These are phyloP conservation scores for Miltochrista miniata DNA, from an alignment of 2,888 invertebrate species.

Conservation along the genomic window DNA sequence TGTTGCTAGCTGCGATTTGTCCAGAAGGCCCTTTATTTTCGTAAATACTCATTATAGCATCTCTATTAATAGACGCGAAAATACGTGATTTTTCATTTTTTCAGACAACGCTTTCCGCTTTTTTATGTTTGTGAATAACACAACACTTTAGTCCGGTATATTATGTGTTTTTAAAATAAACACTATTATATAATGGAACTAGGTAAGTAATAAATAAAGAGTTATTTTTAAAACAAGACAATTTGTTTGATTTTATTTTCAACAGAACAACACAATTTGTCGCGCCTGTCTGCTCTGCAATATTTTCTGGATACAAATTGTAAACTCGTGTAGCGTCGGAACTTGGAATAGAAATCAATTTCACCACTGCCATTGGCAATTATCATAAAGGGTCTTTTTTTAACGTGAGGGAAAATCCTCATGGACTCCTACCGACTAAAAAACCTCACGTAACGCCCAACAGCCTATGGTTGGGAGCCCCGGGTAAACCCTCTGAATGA, in stretches of 20 bases:
- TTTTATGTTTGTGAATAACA: conserved; percentile 12
- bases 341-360: too few species aligned
- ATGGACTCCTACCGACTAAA: too few species aligned
- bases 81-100: conserved; percentile 55
- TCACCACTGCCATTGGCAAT: too few species aligned
- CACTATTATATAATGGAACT: too few species aligned
- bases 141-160: conserved; percentile 1
- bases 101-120: conserved; percentile 32
- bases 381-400: too few species aligned
- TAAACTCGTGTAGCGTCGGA: too few species aligned
- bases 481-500: too few species aligned
- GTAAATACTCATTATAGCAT: conserved; percentile 36
- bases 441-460: too few species aligned
- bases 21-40: conserved; percentile 60
- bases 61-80: conserved; percentile 61
- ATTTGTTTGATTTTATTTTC: background rate
- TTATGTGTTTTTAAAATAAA: conserved; percentile 4
- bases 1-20: conserved; percentile 56
- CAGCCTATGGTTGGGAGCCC: too few species aligned
- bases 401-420: too few species aligned
- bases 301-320: background rate
- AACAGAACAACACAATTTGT: background rate
- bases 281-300: background rate
- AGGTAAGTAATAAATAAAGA: too few species aligned
- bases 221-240: background rate